Base-by-base conservation (phyloP, 2,797 vertebrate genomes). In the Muscicapa striata region DNA sequence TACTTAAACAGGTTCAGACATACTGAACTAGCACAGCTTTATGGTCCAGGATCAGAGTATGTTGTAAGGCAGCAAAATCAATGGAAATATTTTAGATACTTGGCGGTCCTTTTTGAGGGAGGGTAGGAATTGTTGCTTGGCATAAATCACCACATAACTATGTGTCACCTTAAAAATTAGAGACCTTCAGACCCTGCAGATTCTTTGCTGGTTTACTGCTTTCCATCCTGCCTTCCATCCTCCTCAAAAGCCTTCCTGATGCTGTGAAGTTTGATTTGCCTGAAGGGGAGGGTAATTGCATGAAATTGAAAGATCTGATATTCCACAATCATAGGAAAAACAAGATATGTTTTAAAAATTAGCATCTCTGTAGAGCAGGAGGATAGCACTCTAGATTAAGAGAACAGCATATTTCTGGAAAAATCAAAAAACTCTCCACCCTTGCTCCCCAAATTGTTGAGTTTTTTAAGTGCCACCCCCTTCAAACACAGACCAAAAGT, bases 251-350 rank as follows among this genome's bases (percentile, higher is more conserved):
- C 61, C 34, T 84, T 86, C 49, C 43, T 72, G 22, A 84, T 26
- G 29, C 69, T 77, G 67, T 72, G 43, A 91, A 89, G 52, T 73
- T 84, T 90, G 67, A 94, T 88, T 90, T 83, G n/a, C 78, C 83
- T 95, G 76, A 84, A 86, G 32, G 34, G 21, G 11, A 92, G 9
- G 15, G 29, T 9, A 22, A 54, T 12, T 34, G 15, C 17, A 57
- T 58, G 46, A 63, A 80, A 92, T 72, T 38, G 76, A 70, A 89
- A 92, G 48, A 69, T 30, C 40, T 30, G 21, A 20, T 82, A 82
- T 76, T 84, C 38, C 18, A 54, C 5, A 52, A 51, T 21, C 58
- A 61, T 18, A 68, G 18, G 18, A 91, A 85, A 76, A 92, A 82
- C 45, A 67, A 77, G 21, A 11, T 34, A 29, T 5, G 1, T 67